Base-by-base conservation (phyloP, 1,140 invertebrate species). In the Nymphalis io region DNA sequence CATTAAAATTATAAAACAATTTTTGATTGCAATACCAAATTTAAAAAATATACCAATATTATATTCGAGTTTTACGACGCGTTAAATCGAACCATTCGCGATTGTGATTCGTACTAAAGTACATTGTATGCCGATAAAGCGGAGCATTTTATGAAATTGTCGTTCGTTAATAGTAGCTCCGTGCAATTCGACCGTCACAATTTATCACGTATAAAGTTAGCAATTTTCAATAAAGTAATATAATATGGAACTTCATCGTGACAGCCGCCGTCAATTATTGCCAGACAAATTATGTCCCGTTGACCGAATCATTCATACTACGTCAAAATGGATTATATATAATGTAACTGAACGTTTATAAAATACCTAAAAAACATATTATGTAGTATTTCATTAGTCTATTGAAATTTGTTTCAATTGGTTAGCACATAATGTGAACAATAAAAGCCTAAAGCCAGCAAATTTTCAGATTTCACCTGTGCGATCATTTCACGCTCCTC, bases 71-170 rank as follows among this genome's bases (percentile, higher is more conserved):
- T 74, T 72, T 73, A 73, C 70, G 77, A 62, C 63, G 72, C 72
- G 77, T 79, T 73, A 76, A 79, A 79, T 79, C 74, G 76, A 68
- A 74, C 70, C 66, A 68, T 74, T 76, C 66, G 61, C 58, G 66
- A 76, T 79, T 73, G 59, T 72, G 70, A 74, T 74, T 73, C 70
- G 62, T 40, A 64, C 48, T 64, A 64, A 53, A 64, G 48, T 64
- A 51, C 62, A 38, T 64, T 21, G 51, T 27, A 18, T 40, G 51
- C 48, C 62, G 38, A 64, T 57, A 55, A 64, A 62, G 60, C 55
- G 39, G 13, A 11, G 58, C 58, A 62, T 72, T 74, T 68, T 71
- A 68, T 71, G 69, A 74, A 74, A 65, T 71, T 74, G 60, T 60
- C 60, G 60, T 53, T 51, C 53, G 53, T 58, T 70, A 73, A 73